A percentile compares a stretch with the other conserved stretches of the same genome.
Conservation (phyloP, 2,797 vertebrate species). For the Knipowitschia caucasica region DNA sequence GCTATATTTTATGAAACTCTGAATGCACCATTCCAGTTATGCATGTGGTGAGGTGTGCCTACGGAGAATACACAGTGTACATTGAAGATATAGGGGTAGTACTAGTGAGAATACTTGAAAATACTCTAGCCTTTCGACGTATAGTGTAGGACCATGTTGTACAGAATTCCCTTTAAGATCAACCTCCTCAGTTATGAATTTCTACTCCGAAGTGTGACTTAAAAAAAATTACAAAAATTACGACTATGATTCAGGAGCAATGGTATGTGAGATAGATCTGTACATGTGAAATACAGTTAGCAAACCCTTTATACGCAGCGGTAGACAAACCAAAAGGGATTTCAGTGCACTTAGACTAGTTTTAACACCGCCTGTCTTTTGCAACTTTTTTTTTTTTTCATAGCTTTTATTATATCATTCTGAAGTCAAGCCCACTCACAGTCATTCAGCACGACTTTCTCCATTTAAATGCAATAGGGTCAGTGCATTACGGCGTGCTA, state of each 20-base stretch:
- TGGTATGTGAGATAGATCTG: conserved; percentile 62
- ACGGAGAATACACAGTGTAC: conserved; percentile 71
- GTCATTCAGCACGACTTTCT: too few species aligned
- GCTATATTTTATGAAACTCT: conserved; percentile 80
- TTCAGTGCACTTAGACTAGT: conserved; percentile 75
- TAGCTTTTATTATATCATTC: conserved; percentile 54
- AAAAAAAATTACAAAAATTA: too few species aligned
- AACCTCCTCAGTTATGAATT: conserved; percentile 69
- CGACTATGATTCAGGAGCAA: conserved; percentile 59
- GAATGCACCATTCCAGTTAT: conserved; percentile 74
- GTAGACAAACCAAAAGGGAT: conserved; percentile 78
- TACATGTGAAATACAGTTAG: conserved; percentile 69
- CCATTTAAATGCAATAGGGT: too few species aligned
- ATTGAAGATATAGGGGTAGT: conserved; percentile 47
- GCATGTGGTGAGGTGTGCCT: conserved; percentile 66
- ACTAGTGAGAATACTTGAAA: conserved; percentile 74
- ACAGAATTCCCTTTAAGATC: conserved; percentile 77
- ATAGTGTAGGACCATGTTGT: conserved; percentile 79
- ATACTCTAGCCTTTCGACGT: conserved; percentile 70
- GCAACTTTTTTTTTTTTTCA: conserved; percentile 39
- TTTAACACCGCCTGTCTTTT: conserved; percentile 60
- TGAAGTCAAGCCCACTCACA: background rate
- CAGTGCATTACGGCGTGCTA: background rate
- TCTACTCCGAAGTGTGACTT: conserved; percentile 78
- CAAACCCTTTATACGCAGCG: conserved; percentile 76